Evolutionary conservation across 2,797 vertebrate genomes (phyloP).

Genomic region (Agapornis canus): DNA sequence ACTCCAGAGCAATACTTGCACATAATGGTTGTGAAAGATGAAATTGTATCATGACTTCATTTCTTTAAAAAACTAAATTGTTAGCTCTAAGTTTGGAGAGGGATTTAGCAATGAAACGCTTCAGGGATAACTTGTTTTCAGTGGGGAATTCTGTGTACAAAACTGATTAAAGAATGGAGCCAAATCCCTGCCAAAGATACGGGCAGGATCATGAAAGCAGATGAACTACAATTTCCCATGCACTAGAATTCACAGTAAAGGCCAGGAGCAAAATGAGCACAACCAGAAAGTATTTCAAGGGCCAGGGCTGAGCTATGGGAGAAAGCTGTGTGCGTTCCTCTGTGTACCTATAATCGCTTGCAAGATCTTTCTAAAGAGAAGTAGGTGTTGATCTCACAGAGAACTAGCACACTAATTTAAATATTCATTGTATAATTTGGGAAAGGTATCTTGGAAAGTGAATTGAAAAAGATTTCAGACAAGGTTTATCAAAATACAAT

Average conservation of each 20-base stretch:
- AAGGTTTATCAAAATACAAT: neutral
- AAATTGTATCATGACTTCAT: neutral
- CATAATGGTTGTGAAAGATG: neutral
- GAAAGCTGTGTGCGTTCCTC: neutral
- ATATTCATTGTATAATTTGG: constrained; percentile 35
- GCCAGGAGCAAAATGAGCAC: constrained; percentile 59
- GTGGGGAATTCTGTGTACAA: constrained; percentile 6
- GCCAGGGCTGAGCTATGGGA: constrained; percentile 32
- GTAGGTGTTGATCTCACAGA: constrained; percentile 18
- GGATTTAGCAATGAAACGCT: constrained; percentile 30
- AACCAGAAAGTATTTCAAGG: constrained; percentile 36
- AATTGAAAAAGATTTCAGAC: neutral
- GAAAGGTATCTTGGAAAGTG: neutral
- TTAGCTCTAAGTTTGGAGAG: neutral
- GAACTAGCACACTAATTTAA: neutral
- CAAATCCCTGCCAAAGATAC: constrained; percentile 28
- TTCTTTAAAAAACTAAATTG: neutral
- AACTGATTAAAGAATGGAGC: constrained; percentile 31
- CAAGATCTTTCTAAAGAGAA: constrained; percentile 51
- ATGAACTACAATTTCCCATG: constrained; percentile 55
- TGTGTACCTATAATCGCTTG: neutral
- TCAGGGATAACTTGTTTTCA: constrained; percentile 40
- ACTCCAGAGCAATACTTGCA: neutral
- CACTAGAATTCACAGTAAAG: constrained; percentile 24
- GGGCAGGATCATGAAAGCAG: constrained; percentile 44